Evolutionary conservation across 23 tunicate species (phyloP).

Genomic region (Halocynthia roretzi): DNA sequence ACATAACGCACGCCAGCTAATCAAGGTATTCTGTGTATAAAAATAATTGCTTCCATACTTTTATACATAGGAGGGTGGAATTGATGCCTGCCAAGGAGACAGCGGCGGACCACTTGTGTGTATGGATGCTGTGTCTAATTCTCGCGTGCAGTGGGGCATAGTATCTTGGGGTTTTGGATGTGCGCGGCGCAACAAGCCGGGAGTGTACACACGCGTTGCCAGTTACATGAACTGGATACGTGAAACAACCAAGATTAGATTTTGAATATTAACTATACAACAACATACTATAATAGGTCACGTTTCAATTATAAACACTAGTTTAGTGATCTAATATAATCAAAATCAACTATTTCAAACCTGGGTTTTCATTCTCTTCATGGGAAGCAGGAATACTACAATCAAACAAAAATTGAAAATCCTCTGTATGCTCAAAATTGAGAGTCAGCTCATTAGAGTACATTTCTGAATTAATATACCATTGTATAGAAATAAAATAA

Average conservation of each 20-base stretch:
- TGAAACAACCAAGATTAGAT: not conserved
- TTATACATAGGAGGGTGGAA: slow-evolving; percentile 3
- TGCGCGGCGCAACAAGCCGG: slow-evolving; percentile 2
- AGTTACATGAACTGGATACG: slow-evolving; percentile 10
- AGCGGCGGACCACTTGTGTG: slow-evolving; percentile 5
- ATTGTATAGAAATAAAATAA: too few species aligned
- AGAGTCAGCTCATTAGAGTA: too few species aligned
- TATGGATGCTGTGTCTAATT: not conserved
- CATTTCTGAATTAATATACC: too few species aligned
- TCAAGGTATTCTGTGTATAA: too few species aligned
- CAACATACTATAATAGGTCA: too few species aligned
- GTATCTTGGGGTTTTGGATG: slow-evolving; percentile 12
- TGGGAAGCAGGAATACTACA: too few species aligned
- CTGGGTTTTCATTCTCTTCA: too few species aligned
- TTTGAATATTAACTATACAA: not conserved
- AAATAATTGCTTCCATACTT: not conserved
- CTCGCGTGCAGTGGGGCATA: slow-evolving; percentile 11
- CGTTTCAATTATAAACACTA: too few species aligned
- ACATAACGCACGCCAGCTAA: not conserved
- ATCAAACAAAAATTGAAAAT: too few species aligned
- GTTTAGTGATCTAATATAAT: too few species aligned
- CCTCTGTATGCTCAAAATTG: too few species aligned
- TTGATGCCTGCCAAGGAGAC: slow-evolving; percentile 7
- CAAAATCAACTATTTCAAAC: too few species aligned
- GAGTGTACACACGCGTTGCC: slow-evolving; percentile 9